Percentiles rank a stretch among this genome's conserved stretches.
phyloP scores from a whole-genome alignment of 2,113 vertebrate species.

The Tachuris rubrigastra region DNA sequence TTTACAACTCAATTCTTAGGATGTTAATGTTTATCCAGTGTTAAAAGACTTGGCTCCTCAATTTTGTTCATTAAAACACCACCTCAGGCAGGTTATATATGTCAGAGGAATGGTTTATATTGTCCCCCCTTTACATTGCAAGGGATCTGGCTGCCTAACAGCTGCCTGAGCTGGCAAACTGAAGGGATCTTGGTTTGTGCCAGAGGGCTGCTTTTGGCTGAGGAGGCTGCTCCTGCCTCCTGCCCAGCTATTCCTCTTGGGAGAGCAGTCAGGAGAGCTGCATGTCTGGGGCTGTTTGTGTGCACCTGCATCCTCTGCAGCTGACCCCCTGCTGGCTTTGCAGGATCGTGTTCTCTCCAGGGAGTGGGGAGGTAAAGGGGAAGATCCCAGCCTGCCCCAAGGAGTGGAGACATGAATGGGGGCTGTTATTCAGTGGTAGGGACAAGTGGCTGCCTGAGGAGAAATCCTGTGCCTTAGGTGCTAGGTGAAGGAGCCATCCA shows the following conservation, averaged over 20 bases:
- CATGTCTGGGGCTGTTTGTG: fast-evolving
- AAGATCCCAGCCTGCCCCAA: not conserved
- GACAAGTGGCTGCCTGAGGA: not conserved
- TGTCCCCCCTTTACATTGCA: not conserved
- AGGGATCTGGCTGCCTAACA: not conserved
- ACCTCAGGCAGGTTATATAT: not conserved
- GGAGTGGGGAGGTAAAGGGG: not conserved
- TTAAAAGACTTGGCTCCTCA: not conserved
- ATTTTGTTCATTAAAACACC: not conserved
- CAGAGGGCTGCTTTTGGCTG: not conserved
- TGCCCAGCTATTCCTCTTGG: not conserved
- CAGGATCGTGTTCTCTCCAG: not conserved
- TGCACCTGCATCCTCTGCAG: not conserved
- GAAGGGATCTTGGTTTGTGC: not conserved
- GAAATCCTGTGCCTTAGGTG: not conserved
- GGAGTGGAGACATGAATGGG: not conserved
- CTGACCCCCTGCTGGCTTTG: not conserved
- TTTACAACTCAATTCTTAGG: not conserved
- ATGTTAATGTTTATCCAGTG: not conserved
- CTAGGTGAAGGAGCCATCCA: not conserved
- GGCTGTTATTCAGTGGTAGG: not conserved
- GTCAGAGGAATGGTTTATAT: not conserved
- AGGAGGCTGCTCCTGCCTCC: not conserved
- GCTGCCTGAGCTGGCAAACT: not conserved
- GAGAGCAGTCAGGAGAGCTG: not conserved